Base-by-base conservation (phyloP, 1,140 invertebrate genomes). In the Scaptomyza montana region DNA sequence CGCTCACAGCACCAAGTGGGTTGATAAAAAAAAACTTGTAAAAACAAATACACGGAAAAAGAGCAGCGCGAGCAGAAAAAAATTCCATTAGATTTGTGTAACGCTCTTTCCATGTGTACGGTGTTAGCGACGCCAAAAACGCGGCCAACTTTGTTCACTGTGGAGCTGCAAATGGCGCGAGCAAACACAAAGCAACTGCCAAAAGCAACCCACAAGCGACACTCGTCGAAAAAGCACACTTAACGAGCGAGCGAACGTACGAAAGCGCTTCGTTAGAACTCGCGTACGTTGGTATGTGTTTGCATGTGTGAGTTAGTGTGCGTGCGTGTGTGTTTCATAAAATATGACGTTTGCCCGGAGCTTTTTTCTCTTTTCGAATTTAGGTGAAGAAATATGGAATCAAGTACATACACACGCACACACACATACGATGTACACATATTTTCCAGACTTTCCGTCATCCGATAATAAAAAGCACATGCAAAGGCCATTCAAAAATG, bases 131-230 rank as follows among this genome's bases (percentile, higher is more conserved):
- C 33, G 41, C 50, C 47, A 73, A 77, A 85, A 89, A 89, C 85
- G 71, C 87, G 77, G 84, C 89, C 84, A 90, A 86, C 89, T 84
- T 73, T 73, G 72, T 77, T 66, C 89, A 72, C 80, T 85, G 87
- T 90, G 73, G 82, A 89, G 79, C 82, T 87, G 72, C 82, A 87
- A 90, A 90, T 90, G 87, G 90, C 76, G 80, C 79, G 76, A 74
- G 63, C 70, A 47, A 78, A 78, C 78, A 77, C 77, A 78, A 70
- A 74, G 64, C 70, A 68, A 74, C 47, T 61, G 55, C 55, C 80
- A 75, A 89, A 72, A 79, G 61, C 68, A 66, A 56, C 66, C 53
- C 71, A 73, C 78, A 77, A 79, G 43, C 74, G 50, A 72, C 71
- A 90, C 80, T 89, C 56, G 77, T 85, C 74, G 85, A 89, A 75